Base-by-base conservation (phyloP, 2,797 vertebrate genomes). In the Paguma larvata region DNA sequence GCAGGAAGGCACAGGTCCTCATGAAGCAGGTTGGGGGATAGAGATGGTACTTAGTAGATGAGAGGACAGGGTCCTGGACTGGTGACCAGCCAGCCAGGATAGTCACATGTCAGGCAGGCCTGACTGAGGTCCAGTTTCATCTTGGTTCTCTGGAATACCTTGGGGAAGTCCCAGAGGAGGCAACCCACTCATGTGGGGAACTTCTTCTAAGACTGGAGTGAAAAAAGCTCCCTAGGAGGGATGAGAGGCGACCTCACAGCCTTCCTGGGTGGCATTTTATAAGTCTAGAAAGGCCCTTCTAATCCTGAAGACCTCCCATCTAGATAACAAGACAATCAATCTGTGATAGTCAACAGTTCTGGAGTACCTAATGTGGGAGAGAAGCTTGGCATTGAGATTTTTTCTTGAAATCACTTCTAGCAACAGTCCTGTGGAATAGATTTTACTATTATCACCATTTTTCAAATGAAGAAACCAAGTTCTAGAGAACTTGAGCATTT, bases 111-210 rank as follows among this genome's bases (percentile, higher is more conserved):
- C 44, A 67, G 21, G 32, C 13, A n/a, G 48, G 34, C 73, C 23
- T 84, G 85, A 32, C 62, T 34, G 48, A 83, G 34, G 68, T n/a
- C 73, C 41, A 5, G 25, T 59, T 23, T 78, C 21, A 32, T 89
- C 72, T 87, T 15, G 21, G 44, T 97, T 97, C 96, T 90, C 87
- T 89, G 73, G 85, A 97, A 92, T 91, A 90, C 92, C 63, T 90
- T 68, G 94, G 96, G 96, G 92, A 93, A 98, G 85, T 94, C 92
- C 95, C 56, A 0, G 10, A 85, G 63, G 77, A 92, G 75, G 59
- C 93, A 73, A 10, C 77, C 77, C 73, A 85, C 83, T 89, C 85
- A 63, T 41, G 9, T 59, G 78, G 70, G 86, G 91, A 96, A 92
- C 90, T 94, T 96, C 48, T 97, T 12, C 48, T 25, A 21, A 70